Evolutionary conservation across 2,888 invertebrate genomes (phyloP).

Genomic region (Drosophila ochracea): DNA sequence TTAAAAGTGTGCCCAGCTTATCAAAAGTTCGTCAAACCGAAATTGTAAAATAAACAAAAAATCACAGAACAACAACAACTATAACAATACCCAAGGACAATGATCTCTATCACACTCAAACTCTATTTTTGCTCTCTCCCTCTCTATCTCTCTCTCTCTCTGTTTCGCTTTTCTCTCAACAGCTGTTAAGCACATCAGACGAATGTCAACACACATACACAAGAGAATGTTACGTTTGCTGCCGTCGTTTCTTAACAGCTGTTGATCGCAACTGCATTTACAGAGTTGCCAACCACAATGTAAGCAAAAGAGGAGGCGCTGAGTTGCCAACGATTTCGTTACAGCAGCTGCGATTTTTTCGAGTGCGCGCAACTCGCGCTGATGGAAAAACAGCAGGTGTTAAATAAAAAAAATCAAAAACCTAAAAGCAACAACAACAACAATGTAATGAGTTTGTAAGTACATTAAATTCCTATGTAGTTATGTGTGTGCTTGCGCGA

Average conservation of each 20-base stretch:
- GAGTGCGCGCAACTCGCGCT: slow-evolving; percentile 33
- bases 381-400: slow-evolving; percentile 77
- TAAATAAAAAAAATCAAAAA: slow-evolving; percentile 68
- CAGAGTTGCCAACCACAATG: slow-evolving; percentile 40
- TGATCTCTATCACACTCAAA: slow-evolving; percentile 7
- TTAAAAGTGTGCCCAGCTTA: slow-evolving; percentile 24
- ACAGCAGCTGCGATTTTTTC: slow-evolving; percentile 48
- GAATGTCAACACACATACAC: slow-evolving; percentile 11
- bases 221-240: slow-evolving; percentile 19
- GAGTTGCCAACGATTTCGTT: slow-evolving; percentile 35
- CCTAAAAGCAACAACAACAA: slow-evolving; percentile 34
- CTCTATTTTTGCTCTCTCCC: background rate
- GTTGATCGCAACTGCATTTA: slow-evolving; percentile 57
- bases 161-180: slow-evolving; percentile 21
- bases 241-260: slow-evolving; percentile 40
- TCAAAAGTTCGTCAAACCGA: slow-evolving; percentile 22
- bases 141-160: slow-evolving; percentile 2
- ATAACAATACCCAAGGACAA: slow-evolving; percentile 30
- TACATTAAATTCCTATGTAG: slow-evolving; percentile 22
- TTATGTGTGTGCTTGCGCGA: slow-evolving; percentile 13
- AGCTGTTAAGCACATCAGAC: slow-evolving; percentile 32
- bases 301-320: slow-evolving; percentile 13
- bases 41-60: slow-evolving; percentile 5
- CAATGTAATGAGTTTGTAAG: slow-evolving; percentile 25
- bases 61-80: slow-evolving; percentile 44